These are phyloP conservation scores for Anthophora plumipes DNA, from an alignment of 2,888 invertebrate species.

Conservation along the genomic window DNA sequence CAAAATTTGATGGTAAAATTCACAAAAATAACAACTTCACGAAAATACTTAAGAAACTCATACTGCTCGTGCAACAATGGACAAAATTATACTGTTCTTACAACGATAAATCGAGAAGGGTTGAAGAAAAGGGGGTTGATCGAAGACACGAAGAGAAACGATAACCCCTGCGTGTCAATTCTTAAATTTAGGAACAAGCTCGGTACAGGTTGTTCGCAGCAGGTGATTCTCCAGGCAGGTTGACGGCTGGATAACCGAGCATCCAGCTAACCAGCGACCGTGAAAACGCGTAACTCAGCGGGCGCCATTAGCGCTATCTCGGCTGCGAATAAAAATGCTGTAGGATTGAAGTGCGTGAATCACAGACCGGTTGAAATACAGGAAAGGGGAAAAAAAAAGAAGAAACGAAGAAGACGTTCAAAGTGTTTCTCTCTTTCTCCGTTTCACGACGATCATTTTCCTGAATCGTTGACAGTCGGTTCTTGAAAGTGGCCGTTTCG, in stretches of 20 bases:
- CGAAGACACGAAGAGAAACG: conserved; percentile 39
- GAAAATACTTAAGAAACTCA: no score
- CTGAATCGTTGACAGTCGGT: conserved; percentile 36
- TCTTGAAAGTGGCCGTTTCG: conserved; percentile 27
- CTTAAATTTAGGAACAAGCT: conserved; percentile 66
- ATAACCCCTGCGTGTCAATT: conserved; percentile 54
- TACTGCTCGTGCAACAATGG: no score
- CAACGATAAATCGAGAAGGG: not conserved
- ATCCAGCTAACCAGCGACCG: conserved; percentile 69
- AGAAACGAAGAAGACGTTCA: not conserved
- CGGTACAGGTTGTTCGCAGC: conserved; percentile 72
- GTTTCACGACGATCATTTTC: not conserved
- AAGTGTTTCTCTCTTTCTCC: not conserved
- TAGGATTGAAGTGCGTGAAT: conserved; percentile 71
- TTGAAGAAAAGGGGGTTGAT: not conserved
- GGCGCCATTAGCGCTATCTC: conserved; percentile 80
- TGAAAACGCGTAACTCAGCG: conserved; percentile 80
- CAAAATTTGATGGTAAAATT: no score
- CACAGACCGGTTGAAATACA: conserved; percentile 57
- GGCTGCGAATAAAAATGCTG: conserved; percentile 63
- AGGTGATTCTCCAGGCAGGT: conserved; percentile 76
- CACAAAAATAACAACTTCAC: no score
- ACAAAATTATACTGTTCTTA: no score
- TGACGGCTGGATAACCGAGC: conserved; percentile 61
- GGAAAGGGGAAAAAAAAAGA: conserved; percentile 3